Conservation (phyloP, 53 echinoderm and acorn worm genomes). For the Actinopyga echinites region DNA sequence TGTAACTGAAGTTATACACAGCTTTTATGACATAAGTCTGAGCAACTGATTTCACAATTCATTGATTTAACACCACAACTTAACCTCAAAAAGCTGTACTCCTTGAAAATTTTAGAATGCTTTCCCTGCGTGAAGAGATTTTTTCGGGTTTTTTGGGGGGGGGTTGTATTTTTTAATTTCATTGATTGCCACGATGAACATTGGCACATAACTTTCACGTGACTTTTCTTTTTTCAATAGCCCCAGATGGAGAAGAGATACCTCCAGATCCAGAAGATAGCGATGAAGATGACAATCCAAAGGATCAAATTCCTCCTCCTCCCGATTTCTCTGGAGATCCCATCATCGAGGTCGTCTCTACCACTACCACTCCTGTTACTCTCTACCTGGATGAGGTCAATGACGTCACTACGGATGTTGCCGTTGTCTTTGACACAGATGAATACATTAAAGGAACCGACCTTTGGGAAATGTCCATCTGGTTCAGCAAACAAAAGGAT, state of each 20-base stretch:
- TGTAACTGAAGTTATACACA: too few species aligned
- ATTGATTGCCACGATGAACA: too few species aligned
- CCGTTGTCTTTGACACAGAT: conserved; percentile 16
- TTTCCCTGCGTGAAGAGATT: too few species aligned
- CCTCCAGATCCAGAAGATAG: not conserved
- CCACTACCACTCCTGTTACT: conserved; percentile 24
- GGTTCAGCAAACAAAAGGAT: conserved; percentile 53
- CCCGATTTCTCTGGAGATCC: not conserved
- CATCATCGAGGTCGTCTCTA: conserved; percentile 22
- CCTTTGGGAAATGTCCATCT: conserved; percentile 58
- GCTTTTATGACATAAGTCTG: too few species aligned
- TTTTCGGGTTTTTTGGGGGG: too few species aligned
- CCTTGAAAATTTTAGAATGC: too few species aligned
- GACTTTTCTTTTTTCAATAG: not conserved
- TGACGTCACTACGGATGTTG: conserved; percentile 36
- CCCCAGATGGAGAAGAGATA: not conserved
- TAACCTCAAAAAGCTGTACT: too few species aligned
- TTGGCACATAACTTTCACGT: too few species aligned
- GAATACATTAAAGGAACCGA: conserved; percentile 27
- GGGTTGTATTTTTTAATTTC: too few species aligned
- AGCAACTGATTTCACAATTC: too few species aligned
- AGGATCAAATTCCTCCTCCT: not conserved
- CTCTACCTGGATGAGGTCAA: conserved; percentile 25
- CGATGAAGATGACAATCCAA: not conserved
- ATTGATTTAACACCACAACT: too few species aligned